A percentile compares a stretch with the other conserved stretches of the same genome.
These are phyloP conservation scores for Alces alces DNA, from an alignment of 2,113 vertebrate genomes.

Conservation along the genomic window DNA sequence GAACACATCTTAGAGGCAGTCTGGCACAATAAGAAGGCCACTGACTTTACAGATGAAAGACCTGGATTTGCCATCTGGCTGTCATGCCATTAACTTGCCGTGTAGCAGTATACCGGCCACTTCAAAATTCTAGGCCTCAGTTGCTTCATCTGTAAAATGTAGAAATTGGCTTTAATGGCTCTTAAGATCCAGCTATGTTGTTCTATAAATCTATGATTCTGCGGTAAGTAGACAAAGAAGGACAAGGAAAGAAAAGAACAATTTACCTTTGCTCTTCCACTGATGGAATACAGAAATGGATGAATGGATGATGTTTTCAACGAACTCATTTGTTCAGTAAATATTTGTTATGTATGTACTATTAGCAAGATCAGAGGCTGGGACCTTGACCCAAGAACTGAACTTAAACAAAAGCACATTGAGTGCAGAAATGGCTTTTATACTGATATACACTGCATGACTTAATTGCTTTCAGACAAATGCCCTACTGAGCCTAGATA, in stretches of 20 bases:
- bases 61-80: neutral
- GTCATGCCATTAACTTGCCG: neutral
- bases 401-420: neutral
- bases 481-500: neutral
- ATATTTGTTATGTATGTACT: neutral
- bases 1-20: neutral
- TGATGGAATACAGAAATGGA: neutral
- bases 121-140: neutral
- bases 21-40: neutral
- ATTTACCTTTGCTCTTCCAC: neutral
- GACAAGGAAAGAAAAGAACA: neutral
- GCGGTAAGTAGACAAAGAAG: neutral
- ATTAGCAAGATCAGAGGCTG: neutral
- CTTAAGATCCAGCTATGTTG: neutral
- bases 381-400: neutral
- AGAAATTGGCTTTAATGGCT: neutral
- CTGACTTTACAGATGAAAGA: neutral
- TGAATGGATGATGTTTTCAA: neutral
- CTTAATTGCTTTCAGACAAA: slow-evolving; percentile 42
- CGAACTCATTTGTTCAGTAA: neutral
- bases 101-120: neutral
- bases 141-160: neutral
- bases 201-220: neutral
- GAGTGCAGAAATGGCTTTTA: slow-evolving; percentile 23
- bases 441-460: neutral